Evolutionary conservation across 1,140 invertebrate genomes (phyloP).

Genomic region (Grapholita molesta): DNA sequence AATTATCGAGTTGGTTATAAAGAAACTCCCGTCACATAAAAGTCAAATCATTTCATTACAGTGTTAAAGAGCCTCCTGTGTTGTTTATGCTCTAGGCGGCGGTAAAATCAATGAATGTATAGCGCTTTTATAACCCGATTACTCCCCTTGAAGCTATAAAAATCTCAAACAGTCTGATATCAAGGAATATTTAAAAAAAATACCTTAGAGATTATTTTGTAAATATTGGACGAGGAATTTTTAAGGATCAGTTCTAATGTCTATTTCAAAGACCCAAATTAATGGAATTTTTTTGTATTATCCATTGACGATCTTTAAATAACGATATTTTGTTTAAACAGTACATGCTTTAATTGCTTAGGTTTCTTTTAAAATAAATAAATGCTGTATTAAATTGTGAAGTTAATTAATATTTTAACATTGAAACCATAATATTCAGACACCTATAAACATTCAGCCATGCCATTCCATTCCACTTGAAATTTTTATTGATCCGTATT

Average conservation of each 20-base stretch:
- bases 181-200: conserved; percentile 3
- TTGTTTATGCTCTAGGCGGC: neutral
- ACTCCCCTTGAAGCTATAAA: conserved; percentile 9
- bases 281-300: neutral
- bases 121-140: conserved; percentile 5
- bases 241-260: neutral
- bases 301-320: neutral
- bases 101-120: conserved; percentile 4
- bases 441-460: no score
- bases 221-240: conserved; percentile 5
- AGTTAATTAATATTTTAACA: no score
- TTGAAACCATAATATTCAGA: no score
- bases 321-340: neutral
- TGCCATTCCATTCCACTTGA: no score
- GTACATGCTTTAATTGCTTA: neutral
- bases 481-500: no score
- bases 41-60: conserved; percentile 1
- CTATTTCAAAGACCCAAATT: neutral
- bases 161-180: conserved; percentile 11
- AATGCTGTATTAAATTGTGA: no score
- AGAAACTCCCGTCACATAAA: neutral
- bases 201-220: conserved; percentile 2
- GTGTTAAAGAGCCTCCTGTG: conserved; percentile 3
- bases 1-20: neutral
- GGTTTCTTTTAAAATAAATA: no score